These are phyloP conservation scores for Proales similis DNA, from an alignment of 1,140 invertebrate species.

Conservation along the genomic window DNA sequence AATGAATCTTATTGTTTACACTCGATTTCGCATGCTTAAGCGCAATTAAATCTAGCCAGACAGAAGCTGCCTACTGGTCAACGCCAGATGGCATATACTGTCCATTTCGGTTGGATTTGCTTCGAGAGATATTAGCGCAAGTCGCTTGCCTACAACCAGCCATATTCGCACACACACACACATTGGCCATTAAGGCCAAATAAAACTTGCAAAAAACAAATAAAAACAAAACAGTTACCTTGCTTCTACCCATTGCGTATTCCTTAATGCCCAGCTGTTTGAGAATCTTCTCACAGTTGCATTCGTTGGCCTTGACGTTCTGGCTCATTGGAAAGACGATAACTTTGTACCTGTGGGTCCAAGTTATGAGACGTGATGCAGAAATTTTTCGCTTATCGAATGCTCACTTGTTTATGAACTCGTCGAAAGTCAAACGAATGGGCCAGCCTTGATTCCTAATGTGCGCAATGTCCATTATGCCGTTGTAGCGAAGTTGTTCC, in stretches of 20 bases:
- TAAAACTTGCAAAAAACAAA: too few species aligned
- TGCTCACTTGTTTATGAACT: constrained; percentile 45
- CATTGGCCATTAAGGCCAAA: too few species aligned
- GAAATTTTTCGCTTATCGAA: not conserved
- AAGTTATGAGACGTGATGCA: not conserved
- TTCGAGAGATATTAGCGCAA: too few species aligned
- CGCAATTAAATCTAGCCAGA: too few species aligned
- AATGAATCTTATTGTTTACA: too few species aligned
- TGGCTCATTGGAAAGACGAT: constrained; percentile 1
- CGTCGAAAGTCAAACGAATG: constrained; percentile 45
- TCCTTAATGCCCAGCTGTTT: constrained; percentile 17
- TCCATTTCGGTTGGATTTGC: too few species aligned
- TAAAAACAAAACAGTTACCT: constrained; percentile 23
- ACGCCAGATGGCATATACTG: too few species aligned
- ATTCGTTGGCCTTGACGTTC: constrained; percentile 6
- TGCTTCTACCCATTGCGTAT: constrained; percentile 29
- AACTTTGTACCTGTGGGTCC: not conserved
- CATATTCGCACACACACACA: too few species aligned
- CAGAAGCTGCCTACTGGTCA: too few species aligned
- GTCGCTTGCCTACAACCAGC: too few species aligned
- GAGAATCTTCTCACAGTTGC: constrained; percentile 18
- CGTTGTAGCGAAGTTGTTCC: constrained; percentile 61
- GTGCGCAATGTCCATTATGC: constrained; percentile 45
- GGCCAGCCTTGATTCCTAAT: constrained; percentile 48
- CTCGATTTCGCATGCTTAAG: too few species aligned